Evolutionary conservation across 2,797 vertebrate genomes (phyloP), one percentile per base, ranked within the genome.

Genomic region (Amblyraja radiata): DNA sequence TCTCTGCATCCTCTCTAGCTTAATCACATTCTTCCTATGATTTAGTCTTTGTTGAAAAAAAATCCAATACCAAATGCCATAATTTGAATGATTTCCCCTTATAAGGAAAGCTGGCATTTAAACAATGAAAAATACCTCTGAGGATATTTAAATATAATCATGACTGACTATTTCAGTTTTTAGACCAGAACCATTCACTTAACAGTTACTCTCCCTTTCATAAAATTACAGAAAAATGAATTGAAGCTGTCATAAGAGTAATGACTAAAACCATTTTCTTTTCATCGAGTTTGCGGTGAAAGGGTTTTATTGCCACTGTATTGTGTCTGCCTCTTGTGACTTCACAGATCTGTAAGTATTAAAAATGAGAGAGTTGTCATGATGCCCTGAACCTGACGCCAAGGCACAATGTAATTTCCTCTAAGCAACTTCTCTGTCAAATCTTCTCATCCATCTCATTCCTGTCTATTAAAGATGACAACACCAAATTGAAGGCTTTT

Each of bases 401-500:
- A 94, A 28, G 90, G 90, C 76, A 94, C 93, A 94, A 94, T 76
- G 93, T 93, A 94, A 65, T 95, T 95, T 95, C 32, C 1, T 94
- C 93, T 94, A 93, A 93, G 83, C 94, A 32, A 93, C 84, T 94
- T 94, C 93, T 93, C 93, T 95, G 94, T 94, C 94, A 95, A 94
- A 94, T 5, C 3, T 90, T 90, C 90, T 94, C 94, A 95, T 94
- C 93, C 95, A 90, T 94, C 93, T 93, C 93, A 71, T 94, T 93
- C 93, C 63, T 73, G 39, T 93, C 93, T 94, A 93, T 94, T 95
- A 95, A 83, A 94, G 84, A 68, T 95, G 95, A 94, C 94, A 94
- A 86, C 77, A 71, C 78, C 94, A 95, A 95, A 95, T 94, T 93
- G 95, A 95, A 95, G 93, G 68, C 93, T 95, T 95, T 94, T 94